Evolutionary conservation across 2,888 invertebrate species (phyloP), one percentile per base, ranked within the genome.

Genomic region (Sphecodes monilicornis): DNA sequence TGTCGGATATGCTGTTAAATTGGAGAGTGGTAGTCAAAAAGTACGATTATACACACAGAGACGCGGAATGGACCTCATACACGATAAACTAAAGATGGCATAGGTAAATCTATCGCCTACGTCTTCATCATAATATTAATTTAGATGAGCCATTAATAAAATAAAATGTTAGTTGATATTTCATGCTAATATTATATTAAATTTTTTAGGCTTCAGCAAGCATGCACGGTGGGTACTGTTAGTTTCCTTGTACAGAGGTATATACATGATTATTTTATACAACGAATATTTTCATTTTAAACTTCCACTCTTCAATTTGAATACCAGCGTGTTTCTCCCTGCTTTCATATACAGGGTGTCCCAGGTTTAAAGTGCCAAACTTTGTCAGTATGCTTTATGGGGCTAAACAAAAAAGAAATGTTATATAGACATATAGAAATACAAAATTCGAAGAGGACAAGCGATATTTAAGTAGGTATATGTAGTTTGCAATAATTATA

Each of bases 1-100:
- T 43, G 84, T 69, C 36, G 87, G 85, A 50, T 80, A 71, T 83
- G 76, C 90, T 90, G 85, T 89, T 78, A 85, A 87, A 90, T 88
- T 66, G 85, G 60, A 90, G 71, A 82, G 82, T 82, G 83, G 78
- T 57, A 80, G 78, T 87, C 36, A 77, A 84, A 76, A 82, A 70
- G 11, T 43, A 46, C 60, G 29, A 32, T 66, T 60, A 60, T 29
- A 41, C 66, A 26, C 16, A 57, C 26, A 16, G 32, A 32, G 18
- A 43, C 43, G 46, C 60, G n/a, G 32, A 43, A 32, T 32, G 26
- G 32, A n/a, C 50, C 46, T 36, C 16, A 64, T 3, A 22, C 68
- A 26, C 26, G 11, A 8, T 50, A 8, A 11, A 36, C 39, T 0
- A 22, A n/a, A 18, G 10, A 10, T n/a, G 54, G 26, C 29, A 11